Conservation (phyloP, 2,113 vertebrate species). For the Suricata suricatta region DNA sequence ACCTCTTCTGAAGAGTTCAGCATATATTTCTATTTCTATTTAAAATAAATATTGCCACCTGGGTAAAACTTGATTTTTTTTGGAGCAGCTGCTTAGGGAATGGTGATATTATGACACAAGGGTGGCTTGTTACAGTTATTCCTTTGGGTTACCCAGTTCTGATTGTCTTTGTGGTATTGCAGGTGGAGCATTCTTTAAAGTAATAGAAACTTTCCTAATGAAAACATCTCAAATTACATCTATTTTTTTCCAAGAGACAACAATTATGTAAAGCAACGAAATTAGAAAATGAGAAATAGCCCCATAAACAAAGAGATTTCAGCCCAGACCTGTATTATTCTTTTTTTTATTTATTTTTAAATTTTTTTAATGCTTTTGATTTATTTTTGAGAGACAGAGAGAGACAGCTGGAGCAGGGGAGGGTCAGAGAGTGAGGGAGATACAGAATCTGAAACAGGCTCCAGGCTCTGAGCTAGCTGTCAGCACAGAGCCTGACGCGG, state of each 20-base stretch:
- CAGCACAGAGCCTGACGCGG: too few species aligned
- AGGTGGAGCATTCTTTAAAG: conserved; percentile 37
- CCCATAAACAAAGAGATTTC: background rate
- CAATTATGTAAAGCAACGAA: conserved; percentile 44
- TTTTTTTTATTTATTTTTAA: too few species aligned
- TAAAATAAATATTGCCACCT: conserved; percentile 61
- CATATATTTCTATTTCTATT: conserved; percentile 52
- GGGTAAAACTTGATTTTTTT: conserved; percentile 43
- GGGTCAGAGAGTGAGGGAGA: too few species aligned
- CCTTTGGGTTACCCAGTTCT: background rate
- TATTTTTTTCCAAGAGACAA: background rate
- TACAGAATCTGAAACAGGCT: too few species aligned
- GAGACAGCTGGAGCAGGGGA: too few species aligned
- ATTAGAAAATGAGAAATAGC: conserved; percentile 41
- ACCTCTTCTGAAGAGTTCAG: conserved; percentile 68
- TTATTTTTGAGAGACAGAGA: too few species aligned
- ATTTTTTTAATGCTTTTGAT: too few species aligned
- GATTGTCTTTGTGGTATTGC: background rate
- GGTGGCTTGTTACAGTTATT: background rate
- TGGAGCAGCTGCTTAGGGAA: conserved; percentile 6
- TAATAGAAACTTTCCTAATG: conserved; percentile 38
- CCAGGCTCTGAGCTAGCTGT: too few species aligned
- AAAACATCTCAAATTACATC: background rate
- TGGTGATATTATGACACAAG: background rate
- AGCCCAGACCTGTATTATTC: background rate